Evolutionary conservation across 2,113 vertebrate genomes (phyloP), one percentile per base, ranked within the genome.

Genomic region (Verasper variegatus): DNA sequence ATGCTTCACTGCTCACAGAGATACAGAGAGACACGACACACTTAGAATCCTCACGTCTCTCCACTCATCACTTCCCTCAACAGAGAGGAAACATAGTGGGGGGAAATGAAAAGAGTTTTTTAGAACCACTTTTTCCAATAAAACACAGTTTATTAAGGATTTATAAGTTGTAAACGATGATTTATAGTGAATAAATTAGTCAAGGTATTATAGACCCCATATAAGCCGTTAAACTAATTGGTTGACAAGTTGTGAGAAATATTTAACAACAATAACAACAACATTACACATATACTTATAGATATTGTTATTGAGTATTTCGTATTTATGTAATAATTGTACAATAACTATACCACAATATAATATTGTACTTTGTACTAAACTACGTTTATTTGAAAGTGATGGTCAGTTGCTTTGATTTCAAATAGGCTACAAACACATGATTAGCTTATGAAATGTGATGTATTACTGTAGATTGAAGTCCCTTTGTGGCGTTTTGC

Each of bases 1-100:
- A 21, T 5, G 78, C 54, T 75, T 35, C 45, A 59, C 66, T 76
- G 52, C 57, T 40, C 58, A n/a, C 57, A 37, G 20, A 56, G 74
- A 7, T 47, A 17, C 8, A 7, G 52, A 55, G 2, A 7, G 52
- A 17, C 35, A 31, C 37, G 37, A 40, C 1, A 40, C 37, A 13
- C 40, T 42, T 0, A 42, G 11, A 13, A 13, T 42, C 40, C 3
- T 11, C 40, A 2, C 3, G 40, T 42, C 40, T 8, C 24, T 31
- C 15, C 14, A 11, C 56, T 58, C 26, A 58, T 17, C 27, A 18
- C 56, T 17, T 55, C 7, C 52, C 52, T 51, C 18, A 51, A 21
- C 20, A 55, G 3, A 55, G n/a, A 55, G 18, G 15, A 18, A 17
- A 51, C 49, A 20, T 5, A 45, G 42, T 45, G 7, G 40, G 40